Base-by-base conservation (phyloP, 1,140 invertebrate genomes). In the Drosophila pectinifera region DNA sequence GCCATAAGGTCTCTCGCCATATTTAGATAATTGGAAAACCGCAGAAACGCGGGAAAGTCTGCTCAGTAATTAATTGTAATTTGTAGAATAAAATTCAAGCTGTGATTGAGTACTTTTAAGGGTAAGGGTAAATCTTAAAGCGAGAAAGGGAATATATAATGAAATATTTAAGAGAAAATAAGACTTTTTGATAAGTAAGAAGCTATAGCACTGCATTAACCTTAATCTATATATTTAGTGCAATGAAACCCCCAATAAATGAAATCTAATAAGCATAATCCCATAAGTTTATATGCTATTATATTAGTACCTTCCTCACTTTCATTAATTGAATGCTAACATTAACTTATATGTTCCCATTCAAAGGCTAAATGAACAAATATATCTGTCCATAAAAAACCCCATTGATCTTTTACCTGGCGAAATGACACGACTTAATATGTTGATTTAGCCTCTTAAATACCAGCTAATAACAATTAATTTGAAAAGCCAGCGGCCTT, bases 21-120 rank as follows among this genome's bases (percentile, higher is more conserved):
- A 45, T 64, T 38, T 46, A 16, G 28, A 46, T 65, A 65, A 63
- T 65, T 65, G 28, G 16, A 64, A 45, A 64, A 46, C 59, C 53
- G 34, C 59, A 57, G 53, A 16, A n/a, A 10, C 14, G 13, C 13
- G 4, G 16, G 13, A 6, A 20, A 39, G 24, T 8, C 16, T 5
- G 18, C 28, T 20, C 11, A 38, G n/a, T 28, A 65, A 45, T 65
- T 63, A 65, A 63, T 45, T 61, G 57, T 24, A 34, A 51, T 51
- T 51, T 49, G 20, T 16, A 14, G 6, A 20, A 31, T 7, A 16
- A 34, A 20, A 20, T 8, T 13, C 28, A 34, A 4, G 1, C 0
- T 6, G 16, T 20, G 20, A 51, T 34, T 51, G 0, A 34, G 28
- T 34, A 5, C 6, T 20, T 0, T 18, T 0, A 6, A 2, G 28